Base-by-base conservation (phyloP, 2,888 invertebrate genomes). In the Cephus pygmeus region DNA sequence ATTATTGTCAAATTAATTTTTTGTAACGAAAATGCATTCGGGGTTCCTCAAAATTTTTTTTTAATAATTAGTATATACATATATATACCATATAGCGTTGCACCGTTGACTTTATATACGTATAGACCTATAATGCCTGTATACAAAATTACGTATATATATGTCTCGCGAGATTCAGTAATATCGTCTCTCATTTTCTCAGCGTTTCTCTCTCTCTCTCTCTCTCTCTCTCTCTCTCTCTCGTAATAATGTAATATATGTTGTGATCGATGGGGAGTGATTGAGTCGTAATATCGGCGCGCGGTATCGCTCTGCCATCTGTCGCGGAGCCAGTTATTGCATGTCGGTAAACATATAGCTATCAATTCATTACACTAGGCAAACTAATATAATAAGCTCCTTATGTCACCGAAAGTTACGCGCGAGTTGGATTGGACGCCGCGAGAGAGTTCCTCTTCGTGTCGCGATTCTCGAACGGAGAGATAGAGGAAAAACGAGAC, bases 241-340 rank as follows among this genome's bases (percentile, higher is more conserved):
- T 56, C 56, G 87, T 86, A 87, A 87, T 87, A 88, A 87, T 87
- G 87, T 85, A 85, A 86, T 87, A 88, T 86, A 87, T 87, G 86
- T 85, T 81, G 84, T 89, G 89, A 89, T 89, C 87, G 88, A 88
- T 89, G 87, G 87, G 85, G 87, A 87, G 87, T 88, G 89, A 89
- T 89, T 89, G 88, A 89, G 88, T 88, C 88, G 89, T 88, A 89
- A 88, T 88, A 88, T 88, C 83, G 87, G 83, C 84, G 83, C 81
- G 83, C 77, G 76, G 79, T 85, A 85, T 85, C 85, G 83, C 82
- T 79, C 78, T 77, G 81, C 83, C 86, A 86, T 86, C 85, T 86
- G 86, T 84, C 83, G 83, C 84, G 79, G 34, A 80, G 80, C 83
- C 84, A 82, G 85, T 88, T 88, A 87, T 88, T 87, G 87, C 88